Evolutionary conservation across 2,113 vertebrate genomes (phyloP), one percentile per base, ranked within the genome.

Genomic region (Embiotoca jacksoni): DNA sequence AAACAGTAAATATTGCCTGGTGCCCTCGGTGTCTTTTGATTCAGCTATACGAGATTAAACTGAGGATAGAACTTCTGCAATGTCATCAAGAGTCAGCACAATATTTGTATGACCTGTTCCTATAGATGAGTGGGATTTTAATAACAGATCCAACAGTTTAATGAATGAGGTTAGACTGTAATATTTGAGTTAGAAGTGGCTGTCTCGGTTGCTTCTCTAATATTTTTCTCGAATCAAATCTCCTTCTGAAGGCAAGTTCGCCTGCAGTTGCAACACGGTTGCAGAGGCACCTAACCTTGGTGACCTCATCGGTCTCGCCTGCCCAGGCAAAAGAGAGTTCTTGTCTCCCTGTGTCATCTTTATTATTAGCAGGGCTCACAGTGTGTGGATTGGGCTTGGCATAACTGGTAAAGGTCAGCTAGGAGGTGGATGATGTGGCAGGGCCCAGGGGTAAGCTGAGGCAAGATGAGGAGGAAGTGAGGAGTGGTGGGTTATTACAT

Each of bases 301-400:
- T 72, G 72, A 70, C 78, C 80, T 36, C 50, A 47, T 77, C 23
- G 3, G 56, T 81, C 9, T 81, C 6, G 35, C 57, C 44, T 80
- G 36, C 16, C 55, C 2, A 30, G 8, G 36, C 56, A 68, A 58
- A 44, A 44, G 30, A 68, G 46, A 83, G 60, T 7, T 32, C 4
- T 16, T 71, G 46, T 72, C 8, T 52, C 35, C 10, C 36, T 59
- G 49, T 83, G 39, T 69, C 54, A 37, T 80, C 33, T 67, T 79
- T 41, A 66, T 78, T 66, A 75, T 81, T 66, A 86, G 57, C 47
- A 70, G 46, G 47, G 55, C 76, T 69, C 4, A 3, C 37, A 47
- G n/a, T n/a, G 46, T 35, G 36, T 33, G 63, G 53, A 72, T 23
- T 70, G 76, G 31, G 33, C 58, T 70, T 33, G 58, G 47, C 57